Conservation (phyloP, 1,140 invertebrate genomes). For the Meloidogyne floridensis region DNA sequence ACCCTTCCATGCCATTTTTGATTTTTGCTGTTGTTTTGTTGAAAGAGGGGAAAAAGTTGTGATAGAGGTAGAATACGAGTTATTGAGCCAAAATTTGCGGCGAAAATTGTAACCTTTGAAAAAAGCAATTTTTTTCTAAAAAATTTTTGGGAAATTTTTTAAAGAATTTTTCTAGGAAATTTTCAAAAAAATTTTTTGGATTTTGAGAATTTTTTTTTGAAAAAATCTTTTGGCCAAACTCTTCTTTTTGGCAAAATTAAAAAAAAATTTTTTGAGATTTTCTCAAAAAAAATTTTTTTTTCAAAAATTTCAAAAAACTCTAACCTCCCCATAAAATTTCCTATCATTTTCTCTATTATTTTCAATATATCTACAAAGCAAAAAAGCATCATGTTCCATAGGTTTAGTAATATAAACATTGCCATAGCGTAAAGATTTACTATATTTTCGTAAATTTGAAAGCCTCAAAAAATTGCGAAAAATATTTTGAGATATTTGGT, state of each 20-base stretch:
- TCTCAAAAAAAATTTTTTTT: too few relatives aligned
- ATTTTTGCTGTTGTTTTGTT: neutral
- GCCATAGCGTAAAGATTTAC: slow-evolving; percentile 24
- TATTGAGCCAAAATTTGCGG: neutral
- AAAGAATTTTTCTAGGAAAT: neutral
- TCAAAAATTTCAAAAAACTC: too few relatives aligned
- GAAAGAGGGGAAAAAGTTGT: neutral
- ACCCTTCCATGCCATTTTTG: neutral
- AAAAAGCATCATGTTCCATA: slow-evolving; percentile 36
- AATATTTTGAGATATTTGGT: slow-evolving; percentile 25
- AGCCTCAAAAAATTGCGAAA: slow-evolving; percentile 36
- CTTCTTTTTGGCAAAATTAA: too few relatives aligned
- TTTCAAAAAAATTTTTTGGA: too few relatives aligned
- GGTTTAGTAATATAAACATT: slow-evolving; percentile 44
- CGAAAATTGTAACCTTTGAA: slow-evolving; percentile 1
- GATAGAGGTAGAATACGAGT: neutral
- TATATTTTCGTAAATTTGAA: slow-evolving; percentile 21
- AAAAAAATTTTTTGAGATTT: too few relatives aligned
- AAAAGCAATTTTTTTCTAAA: too few relatives aligned
- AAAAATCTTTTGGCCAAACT: too few relatives aligned
- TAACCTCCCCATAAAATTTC: slow-evolving; percentile 7
- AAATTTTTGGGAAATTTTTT: neutral
- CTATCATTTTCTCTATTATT: neutral
- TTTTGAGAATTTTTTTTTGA: too few relatives aligned
- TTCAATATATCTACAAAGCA: slow-evolving; percentile 35